These are phyloP conservation scores for Naso thynnoides DNA, from an alignment of 2,797 vertebrate genomes.

Conservation along the genomic window DNA sequence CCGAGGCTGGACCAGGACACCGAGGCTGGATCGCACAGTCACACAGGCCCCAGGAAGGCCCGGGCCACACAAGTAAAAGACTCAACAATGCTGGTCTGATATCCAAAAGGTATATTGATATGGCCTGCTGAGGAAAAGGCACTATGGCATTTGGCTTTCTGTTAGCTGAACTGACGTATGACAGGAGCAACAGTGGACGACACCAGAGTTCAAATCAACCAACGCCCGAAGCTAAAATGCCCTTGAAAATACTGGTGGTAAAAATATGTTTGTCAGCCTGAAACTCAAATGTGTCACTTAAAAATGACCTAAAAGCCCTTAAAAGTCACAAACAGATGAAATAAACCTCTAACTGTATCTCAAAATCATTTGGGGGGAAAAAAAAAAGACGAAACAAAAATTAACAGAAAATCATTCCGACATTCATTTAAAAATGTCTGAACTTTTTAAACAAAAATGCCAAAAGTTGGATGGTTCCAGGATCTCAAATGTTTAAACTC, in stretches of 20 bases:
- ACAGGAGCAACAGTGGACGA: conserved; percentile 5
- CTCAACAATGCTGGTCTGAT: conserved; percentile 1
- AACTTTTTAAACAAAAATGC: neutral
- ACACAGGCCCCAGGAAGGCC: conserved; percentile 44
- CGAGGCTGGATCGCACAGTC: conserved; percentile 34
- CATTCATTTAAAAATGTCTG: neutral
- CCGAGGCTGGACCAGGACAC: conserved; percentile 45
- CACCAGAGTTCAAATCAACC: conserved; percentile 17
- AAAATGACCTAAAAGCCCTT: neutral
- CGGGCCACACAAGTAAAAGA: conserved; percentile 13
- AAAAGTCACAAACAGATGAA: neutral
- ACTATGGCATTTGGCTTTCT: neutral
- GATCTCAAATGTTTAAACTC: neutral
- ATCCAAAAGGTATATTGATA: neutral
- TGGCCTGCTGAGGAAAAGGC: neutral
- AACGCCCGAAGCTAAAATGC: neutral
- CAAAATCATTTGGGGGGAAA: too few relatives aligned
- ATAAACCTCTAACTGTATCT: neutral
- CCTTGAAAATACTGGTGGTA: neutral
- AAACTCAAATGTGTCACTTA: conserved; percentile 15
- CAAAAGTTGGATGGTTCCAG: neutral
- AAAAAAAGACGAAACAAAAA: too few relatives aligned
- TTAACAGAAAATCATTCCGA: neutral
- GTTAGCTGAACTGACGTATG: neutral
- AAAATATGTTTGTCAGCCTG: conserved; percentile 15